Evolutionary conservation across 2,113 vertebrate genomes (phyloP).

Genomic region (Labrus mixtus): DNA sequence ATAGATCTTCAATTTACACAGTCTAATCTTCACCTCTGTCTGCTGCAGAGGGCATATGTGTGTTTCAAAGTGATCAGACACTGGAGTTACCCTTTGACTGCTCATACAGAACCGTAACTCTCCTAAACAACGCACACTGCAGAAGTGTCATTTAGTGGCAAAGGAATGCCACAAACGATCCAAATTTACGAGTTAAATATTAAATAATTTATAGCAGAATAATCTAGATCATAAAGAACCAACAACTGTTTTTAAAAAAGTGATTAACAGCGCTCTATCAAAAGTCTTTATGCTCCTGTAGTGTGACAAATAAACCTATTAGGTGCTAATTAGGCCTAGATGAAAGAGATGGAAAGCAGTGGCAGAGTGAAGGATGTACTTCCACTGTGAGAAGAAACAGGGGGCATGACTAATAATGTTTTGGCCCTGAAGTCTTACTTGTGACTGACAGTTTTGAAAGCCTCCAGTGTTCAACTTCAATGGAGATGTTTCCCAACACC

Average conservation of each 20-base stretch:
- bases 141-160: background rate
- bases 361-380: slow-evolving; percentile 72
- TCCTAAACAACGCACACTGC: background rate
- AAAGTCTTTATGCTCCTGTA: slow-evolving; percentile 43
- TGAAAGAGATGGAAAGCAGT: slow-evolving; percentile 67
- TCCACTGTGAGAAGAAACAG: slow-evolving; percentile 51
- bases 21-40: too few relatives aligned
- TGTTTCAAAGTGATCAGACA: too few relatives aligned
- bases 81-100: background rate
- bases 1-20: too few relatives aligned
- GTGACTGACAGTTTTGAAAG: slow-evolving; percentile 60
- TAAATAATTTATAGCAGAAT: slow-evolving; percentile 25
- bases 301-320: slow-evolving; percentile 78
- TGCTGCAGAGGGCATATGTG: too few relatives aligned
- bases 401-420: slow-evolving; percentile 66
- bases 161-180: background rate
- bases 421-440: slow-evolving; percentile 38
- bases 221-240: slow-evolving; percentile 23
- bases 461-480: slow-evolving; percentile 45
- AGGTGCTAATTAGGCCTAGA: slow-evolving; percentile 73
- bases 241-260: slow-evolving; percentile 37
- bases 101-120: background rate
- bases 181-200: background rate
- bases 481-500: slow-evolving; percentile 30
- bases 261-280: slow-evolving; percentile 62